A percentile compares a stretch with the other conserved stretches of the same genome.
Evolutionary conservation across 2,113 vertebrate species (phyloP).

Genomic region (Elanoides forficatus): DNA sequence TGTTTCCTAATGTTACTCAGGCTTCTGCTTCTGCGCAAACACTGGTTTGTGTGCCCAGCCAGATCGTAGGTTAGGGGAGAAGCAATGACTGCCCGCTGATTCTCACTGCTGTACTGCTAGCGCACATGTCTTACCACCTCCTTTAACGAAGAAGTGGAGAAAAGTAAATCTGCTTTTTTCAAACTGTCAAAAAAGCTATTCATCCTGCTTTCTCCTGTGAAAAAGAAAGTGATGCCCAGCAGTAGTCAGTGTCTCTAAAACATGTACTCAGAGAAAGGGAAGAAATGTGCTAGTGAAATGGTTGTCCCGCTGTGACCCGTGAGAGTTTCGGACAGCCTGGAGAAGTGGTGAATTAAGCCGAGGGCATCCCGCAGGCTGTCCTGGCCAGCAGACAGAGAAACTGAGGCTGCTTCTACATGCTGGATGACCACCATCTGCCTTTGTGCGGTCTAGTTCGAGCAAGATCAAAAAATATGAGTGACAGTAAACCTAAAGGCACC

Average conservation of each 20-base stretch:
- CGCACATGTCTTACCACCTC: neutral
- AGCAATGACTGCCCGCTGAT: neutral
- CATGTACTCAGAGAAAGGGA: neutral
- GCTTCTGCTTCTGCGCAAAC: neutral
- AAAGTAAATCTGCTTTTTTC: neutral
- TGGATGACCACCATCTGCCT: neutral
- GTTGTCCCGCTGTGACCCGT: neutral
- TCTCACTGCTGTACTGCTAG: neutral
- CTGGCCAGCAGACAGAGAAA: neutral
- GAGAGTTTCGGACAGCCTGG: neutral
- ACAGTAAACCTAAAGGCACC: neutral
- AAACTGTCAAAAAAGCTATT: neutral
- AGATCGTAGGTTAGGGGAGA: neutral
- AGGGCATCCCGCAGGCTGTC: neutral
- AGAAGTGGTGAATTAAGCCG: neutral
- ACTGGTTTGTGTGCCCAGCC: neutral
- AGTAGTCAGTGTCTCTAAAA: neutral
- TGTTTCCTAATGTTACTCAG: neutral
- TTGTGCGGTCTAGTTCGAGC: neutral
- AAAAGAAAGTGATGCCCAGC: neutral
- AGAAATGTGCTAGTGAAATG: neutral
- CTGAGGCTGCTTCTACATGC: accelerated
- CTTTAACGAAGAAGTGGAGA: neutral
- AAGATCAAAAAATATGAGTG: neutral
- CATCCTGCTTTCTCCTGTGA: neutral